Percentiles rank a stretch among this genome's conserved stretches.
These are phyloP conservation scores for Chloroclystis v-ata DNA, from an alignment of 2,888 invertebrate species.

Conservation along the genomic window DNA sequence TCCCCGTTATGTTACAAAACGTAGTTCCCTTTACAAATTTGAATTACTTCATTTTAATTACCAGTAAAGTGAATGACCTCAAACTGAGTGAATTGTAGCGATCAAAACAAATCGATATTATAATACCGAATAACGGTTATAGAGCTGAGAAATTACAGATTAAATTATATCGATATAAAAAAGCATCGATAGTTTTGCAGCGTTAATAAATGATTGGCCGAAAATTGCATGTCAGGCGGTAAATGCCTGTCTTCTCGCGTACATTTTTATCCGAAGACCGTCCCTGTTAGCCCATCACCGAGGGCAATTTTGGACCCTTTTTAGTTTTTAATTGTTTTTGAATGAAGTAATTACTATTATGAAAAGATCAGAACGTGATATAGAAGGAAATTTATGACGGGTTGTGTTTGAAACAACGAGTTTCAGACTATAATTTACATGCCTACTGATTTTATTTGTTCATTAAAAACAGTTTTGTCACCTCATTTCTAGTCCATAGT, in stretches of 20 bases:
- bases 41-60: slow-evolving; percentile 26
- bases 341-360: slow-evolving; percentile 22
- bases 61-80: slow-evolving; percentile 26
- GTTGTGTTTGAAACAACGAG: slow-evolving; percentile 9
- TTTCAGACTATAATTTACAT: no score
- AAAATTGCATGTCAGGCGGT: slow-evolving; percentile 75
- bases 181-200: slow-evolving; percentile 35
- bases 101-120: slow-evolving; percentile 27
- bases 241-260: slow-evolving; percentile 62
- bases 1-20: slow-evolving; percentile 13
- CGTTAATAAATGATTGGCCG: slow-evolving; percentile 67
- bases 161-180: slow-evolving; percentile 17
- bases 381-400: slow-evolving; percentile 5
- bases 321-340: slow-evolving; percentile 29
- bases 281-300: slow-evolving; percentile 56
- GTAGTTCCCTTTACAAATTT: slow-evolving; percentile 11
- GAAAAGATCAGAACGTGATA: slow-evolving; percentile 10
- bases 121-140: slow-evolving; percentile 24
- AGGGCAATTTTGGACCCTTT: slow-evolving; percentile 35
- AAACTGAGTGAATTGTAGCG: slow-evolving; percentile 21
- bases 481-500: no score
- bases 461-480: no score
- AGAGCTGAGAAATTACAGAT: slow-evolving; percentile 34
- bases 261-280: slow-evolving; percentile 65
- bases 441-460: no score